Conservation (phyloP, 2,888 invertebrate genomes). For the Nezara viridula region DNA sequence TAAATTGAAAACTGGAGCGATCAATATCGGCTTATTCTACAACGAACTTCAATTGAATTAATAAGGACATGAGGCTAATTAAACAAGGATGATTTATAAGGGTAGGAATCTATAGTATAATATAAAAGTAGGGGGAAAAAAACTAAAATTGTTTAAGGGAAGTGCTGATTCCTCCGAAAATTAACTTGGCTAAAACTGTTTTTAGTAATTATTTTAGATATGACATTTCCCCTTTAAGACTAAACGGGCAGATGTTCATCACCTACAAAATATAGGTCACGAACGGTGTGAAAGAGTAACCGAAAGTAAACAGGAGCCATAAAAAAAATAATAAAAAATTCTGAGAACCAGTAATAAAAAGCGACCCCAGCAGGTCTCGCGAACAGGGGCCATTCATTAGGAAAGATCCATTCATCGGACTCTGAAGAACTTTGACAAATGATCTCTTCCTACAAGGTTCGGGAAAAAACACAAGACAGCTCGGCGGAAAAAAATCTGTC, state of each 20-base stretch:
- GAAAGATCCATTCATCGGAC: constrained; percentile 31
- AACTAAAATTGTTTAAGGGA: too few species aligned
- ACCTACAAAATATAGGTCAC: constrained; percentile 4
- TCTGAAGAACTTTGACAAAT: constrained; percentile 46
- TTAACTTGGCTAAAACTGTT: too few species aligned
- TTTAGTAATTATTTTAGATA: too few species aligned
- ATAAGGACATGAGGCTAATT: too few species aligned
- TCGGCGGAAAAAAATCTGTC: constrained; percentile 33
- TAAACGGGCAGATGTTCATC: not conserved
- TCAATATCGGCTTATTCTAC: too few species aligned
- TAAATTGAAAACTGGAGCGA: too few species aligned
- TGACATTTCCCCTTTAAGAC: too few species aligned
- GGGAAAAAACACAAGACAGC: constrained; percentile 39
- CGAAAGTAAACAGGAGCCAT: not conserved
- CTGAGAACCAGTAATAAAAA: constrained; percentile 16
- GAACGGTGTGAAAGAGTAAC: constrained; percentile 24
- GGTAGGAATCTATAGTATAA: too few species aligned
- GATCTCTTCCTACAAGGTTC: constrained; percentile 28
- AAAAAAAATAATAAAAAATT: not conserved
- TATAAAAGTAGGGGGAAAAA: too few species aligned
- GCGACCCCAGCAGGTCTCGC: not conserved
- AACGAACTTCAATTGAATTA: too few species aligned
- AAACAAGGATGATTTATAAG: too few species aligned
- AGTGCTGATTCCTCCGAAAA: too few species aligned
- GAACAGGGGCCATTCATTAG: constrained; percentile 16